Evolutionary conservation across 92 coral and sea anemone species (phyloP).

Genomic region (Porites divaricata): DNA sequence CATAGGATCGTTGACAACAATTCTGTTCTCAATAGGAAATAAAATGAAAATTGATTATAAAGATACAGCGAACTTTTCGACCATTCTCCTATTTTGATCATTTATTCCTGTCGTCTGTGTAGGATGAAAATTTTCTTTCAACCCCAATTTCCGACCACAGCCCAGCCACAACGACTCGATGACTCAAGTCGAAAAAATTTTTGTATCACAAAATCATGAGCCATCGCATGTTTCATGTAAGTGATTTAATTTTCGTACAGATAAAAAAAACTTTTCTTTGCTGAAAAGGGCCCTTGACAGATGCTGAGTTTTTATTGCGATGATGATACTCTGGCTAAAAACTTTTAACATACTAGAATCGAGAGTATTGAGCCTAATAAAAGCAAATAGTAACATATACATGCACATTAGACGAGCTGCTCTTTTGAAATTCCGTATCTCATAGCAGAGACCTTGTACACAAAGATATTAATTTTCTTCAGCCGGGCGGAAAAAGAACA

Average conservation of each 20-base stretch:
- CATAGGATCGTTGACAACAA: neutral
- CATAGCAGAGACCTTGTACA: slow-evolving; percentile 3
- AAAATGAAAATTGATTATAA: neutral
- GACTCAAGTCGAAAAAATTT: slow-evolving; percentile 20
- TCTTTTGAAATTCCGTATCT: slow-evolving; percentile 9
- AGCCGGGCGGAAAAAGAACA: slow-evolving; percentile 17
- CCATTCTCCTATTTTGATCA: neutral
- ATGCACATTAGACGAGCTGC: slow-evolving; percentile 10
- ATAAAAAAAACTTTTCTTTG: neutral
- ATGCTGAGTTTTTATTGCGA: neutral
- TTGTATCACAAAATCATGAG: neutral
- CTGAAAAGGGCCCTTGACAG: neutral
- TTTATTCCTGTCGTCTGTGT: neutral
- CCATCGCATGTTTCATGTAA: neutral
- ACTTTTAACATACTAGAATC: slow-evolving; percentile 2
- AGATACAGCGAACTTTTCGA: neutral
- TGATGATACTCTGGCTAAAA: neutral
- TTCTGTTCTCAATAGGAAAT: neutral
- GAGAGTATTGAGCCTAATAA: slow-evolving; percentile 25
- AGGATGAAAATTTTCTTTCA: neutral
- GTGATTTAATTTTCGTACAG: neutral
- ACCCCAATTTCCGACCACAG: neutral
- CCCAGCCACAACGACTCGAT: neutral
- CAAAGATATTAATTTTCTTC: slow-evolving; percentile 7
- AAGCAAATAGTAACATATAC: slow-evolving; percentile 16